Percentiles rank a stretch among this genome's conserved stretches.
phyloP scores from a whole-genome alignment of 2,888 invertebrate species.

The Coelopa pilipes region DNA sequence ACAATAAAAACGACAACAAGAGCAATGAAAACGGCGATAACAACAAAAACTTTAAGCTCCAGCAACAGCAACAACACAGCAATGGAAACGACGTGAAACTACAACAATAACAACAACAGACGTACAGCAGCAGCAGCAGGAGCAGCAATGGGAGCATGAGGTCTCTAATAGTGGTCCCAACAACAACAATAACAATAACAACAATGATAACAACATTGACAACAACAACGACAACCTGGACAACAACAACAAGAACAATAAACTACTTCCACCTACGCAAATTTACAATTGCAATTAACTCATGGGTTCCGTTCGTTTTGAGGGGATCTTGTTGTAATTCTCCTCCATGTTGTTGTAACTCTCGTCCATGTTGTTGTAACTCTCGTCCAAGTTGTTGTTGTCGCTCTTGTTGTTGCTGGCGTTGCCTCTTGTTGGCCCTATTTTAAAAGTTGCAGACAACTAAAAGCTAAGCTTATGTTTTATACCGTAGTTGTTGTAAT shows the following conservation, averaged over 20 bases:
- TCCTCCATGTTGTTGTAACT: too few species aligned
- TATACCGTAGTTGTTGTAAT: too few species aligned
- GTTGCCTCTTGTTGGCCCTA: too few species aligned
- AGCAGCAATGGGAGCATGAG: too few species aligned
- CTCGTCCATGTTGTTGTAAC: too few species aligned
- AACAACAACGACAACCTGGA: not conserved
- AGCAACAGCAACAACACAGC: too few species aligned
- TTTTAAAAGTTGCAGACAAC: too few species aligned
- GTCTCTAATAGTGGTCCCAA: too few species aligned
- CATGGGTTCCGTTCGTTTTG: not conserved
- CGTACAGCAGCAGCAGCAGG: too few species aligned
- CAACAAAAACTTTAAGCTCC: not conserved
- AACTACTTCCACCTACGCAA: not conserved
- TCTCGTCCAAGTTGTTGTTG: too few species aligned
- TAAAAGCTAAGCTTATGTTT: too few species aligned
- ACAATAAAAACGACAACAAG: not conserved
- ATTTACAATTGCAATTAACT: not conserved
- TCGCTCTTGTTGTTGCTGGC: too few species aligned
- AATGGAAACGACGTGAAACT: not conserved
- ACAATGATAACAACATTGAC: not conserved
- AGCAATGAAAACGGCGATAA: not conserved
- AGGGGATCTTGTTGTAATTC: not conserved
- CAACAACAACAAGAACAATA: not conserved
- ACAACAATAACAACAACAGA: not conserved
- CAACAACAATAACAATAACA: not conserved